phyloP scores from a whole-genome alignment of 2,113 vertebrate genomes.

The Eleginops maclovinus region DNA sequence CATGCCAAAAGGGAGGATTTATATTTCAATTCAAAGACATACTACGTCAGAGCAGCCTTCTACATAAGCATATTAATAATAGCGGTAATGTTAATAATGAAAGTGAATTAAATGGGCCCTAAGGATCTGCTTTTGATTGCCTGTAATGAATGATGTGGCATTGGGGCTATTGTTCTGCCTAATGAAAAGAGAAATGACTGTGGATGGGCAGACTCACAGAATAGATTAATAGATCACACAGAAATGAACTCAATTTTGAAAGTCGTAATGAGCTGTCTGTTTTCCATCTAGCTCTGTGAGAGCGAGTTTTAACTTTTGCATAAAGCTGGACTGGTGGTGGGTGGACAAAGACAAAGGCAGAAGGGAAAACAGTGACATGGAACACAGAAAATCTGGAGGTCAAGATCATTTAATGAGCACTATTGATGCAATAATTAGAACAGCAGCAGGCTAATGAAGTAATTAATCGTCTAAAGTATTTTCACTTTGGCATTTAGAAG shows the following conservation, averaged over 20 bases:
- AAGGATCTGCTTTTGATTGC: slow-evolving; percentile 76
- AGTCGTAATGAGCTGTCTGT: slow-evolving; percentile 80
- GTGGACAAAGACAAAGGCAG: slow-evolving; percentile 25
- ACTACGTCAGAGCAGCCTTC: slow-evolving; percentile 39
- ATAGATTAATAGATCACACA: slow-evolving; percentile 80
- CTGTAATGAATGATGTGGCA: slow-evolving; percentile 76
- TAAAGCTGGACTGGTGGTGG: slow-evolving; percentile 8
- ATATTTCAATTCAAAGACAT: slow-evolving; percentile 50
- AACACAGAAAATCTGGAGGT: slow-evolving; percentile 59
- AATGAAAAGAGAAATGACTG: slow-evolving; percentile 75
- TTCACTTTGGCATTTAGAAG: slow-evolving; percentile 42
- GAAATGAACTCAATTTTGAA: slow-evolving; percentile 76
- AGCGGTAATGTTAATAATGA: slow-evolving; percentile 80
- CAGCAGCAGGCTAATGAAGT: slow-evolving; percentile 50
- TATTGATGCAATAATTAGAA: slow-evolving; percentile 62
- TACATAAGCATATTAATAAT: slow-evolving; percentile 76
- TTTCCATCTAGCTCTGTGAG: slow-evolving; percentile 48
- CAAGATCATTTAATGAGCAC: slow-evolving; percentile 64
- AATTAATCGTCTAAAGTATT: slow-evolving; percentile 48
- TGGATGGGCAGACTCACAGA: slow-evolving; percentile 51
- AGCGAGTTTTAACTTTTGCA: slow-evolving; percentile 49
- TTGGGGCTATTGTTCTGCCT: slow-evolving; percentile 74
- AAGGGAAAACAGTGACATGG: slow-evolving; percentile 28
- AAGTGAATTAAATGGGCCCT: slow-evolving; percentile 75
- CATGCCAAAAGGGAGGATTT: slow-evolving; percentile 49